Conservation (phyloP, 2,113 vertebrate genomes). For the Upupa epops region DNA sequence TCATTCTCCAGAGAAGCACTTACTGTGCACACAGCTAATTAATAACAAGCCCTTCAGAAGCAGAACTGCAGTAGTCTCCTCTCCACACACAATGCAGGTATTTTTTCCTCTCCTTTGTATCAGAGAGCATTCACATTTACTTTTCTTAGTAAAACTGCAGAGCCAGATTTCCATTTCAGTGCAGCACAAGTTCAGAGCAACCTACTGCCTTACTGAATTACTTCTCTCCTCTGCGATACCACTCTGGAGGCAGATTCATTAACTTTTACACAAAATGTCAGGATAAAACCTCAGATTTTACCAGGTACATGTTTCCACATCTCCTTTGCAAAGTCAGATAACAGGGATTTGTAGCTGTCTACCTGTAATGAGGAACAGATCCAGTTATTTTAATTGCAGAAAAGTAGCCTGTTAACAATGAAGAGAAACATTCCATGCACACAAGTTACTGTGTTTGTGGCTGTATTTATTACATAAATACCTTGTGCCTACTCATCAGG, state of each 20-base stretch:
- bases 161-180: not conserved
- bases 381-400: not conserved
- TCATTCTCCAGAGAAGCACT: not conserved
- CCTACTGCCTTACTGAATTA: not conserved
- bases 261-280: not conserved
- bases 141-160: not conserved
- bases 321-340: not conserved
- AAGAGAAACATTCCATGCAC: not conserved
- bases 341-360: not conserved
- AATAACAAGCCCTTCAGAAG: not conserved
- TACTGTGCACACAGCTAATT: not conserved
- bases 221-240: not conserved
- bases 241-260: not conserved
- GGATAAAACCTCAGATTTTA: not conserved
- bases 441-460: not conserved
- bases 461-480: not conserved
- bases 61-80: slow-evolving; percentile 10
- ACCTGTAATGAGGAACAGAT: not conserved
- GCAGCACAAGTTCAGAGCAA: not conserved
- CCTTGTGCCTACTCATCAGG: not conserved
- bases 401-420: not conserved
- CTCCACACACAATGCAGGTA: not conserved
- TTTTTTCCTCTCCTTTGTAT: not conserved
- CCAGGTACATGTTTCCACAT: not conserved
- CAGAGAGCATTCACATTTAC: not conserved